A percentile compares a stretch with the other conserved stretches of the same genome.
Evolutionary conservation across 2,113 vertebrate species (phyloP).

Genomic region (Terrapene triunguis): DNA sequence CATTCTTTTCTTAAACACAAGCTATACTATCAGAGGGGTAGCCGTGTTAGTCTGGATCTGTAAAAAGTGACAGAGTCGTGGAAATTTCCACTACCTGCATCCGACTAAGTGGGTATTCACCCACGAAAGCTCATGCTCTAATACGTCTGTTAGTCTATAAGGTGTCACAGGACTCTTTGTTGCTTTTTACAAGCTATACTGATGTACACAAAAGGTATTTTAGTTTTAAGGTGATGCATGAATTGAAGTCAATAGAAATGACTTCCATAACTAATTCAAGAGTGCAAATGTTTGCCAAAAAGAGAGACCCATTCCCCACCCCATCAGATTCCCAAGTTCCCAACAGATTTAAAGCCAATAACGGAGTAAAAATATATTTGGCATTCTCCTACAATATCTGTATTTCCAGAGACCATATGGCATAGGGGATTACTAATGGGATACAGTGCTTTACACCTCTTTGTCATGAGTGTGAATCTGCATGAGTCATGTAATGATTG

Average conservation of each 20-base stretch:
- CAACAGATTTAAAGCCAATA: slow-evolving; percentile 58
- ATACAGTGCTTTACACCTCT: slow-evolving; percentile 67
- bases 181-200: too few relatives aligned
- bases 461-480: slow-evolving; percentile 46
- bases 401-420: slow-evolving; percentile 60
- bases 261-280: neutral
- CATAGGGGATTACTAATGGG: slow-evolving; percentile 49
- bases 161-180: too few relatives aligned
- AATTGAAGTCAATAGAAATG: neutral
- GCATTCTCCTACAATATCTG: slow-evolving; percentile 39
- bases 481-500: slow-evolving; percentile 51
- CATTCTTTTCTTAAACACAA: accelerated
- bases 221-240: neutral
- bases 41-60: too few relatives aligned
- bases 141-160: too few relatives aligned
- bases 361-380: slow-evolving; percentile 57
- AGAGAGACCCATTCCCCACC: neutral
- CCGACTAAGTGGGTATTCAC: too few relatives aligned
- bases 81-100: too few relatives aligned
- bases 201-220: neutral
- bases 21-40: too few relatives aligned
- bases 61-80: too few relatives aligned
- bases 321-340: neutral
- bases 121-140: too few relatives aligned
- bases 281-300: slow-evolving; percentile 11